These are phyloP conservation scores for Urocynchramus pylzowi DNA, from an alignment of 2,113 vertebrate species.

Conservation along the genomic window DNA sequence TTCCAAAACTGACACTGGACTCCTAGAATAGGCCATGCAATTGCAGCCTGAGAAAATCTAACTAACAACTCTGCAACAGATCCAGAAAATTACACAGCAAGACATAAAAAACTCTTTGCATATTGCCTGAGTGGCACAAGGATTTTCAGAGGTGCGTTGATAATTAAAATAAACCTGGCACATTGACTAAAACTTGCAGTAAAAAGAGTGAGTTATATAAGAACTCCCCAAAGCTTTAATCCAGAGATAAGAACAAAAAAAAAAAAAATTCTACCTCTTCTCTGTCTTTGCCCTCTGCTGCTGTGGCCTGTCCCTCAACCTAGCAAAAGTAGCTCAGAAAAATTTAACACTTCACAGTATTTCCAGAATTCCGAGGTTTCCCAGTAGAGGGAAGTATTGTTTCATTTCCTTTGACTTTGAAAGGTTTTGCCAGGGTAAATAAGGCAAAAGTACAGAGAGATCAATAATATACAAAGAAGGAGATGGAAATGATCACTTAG, in stretches of 20 bases:
- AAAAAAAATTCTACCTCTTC: not conserved
- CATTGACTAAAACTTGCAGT: not conserved
- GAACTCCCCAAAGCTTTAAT: not conserved
- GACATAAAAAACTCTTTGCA: not conserved
- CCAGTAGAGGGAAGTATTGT: conserved; percentile 72
- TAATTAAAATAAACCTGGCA: not conserved
- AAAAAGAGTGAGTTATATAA: not conserved
- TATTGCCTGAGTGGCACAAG: not conserved
- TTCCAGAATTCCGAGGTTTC: conserved; percentile 1
- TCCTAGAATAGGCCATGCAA: not conserved
- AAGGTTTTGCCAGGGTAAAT: not conserved
- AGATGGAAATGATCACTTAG: not conserved
- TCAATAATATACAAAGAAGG: not conserved
- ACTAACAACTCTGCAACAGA: not conserved
- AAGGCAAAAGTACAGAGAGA: not conserved
- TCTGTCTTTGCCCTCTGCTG: not conserved
- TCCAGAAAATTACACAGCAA: not conserved
- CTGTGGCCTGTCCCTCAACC: not conserved
- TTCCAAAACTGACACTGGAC: not conserved
- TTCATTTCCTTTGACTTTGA: conserved; percentile 31
- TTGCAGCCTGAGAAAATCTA: conserved; percentile 3
- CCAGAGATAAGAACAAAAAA: not conserved
- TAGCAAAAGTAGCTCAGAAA: not conserved
- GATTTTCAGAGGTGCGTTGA: not conserved
- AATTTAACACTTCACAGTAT: not conserved